Percentiles rank a stretch among this genome's conserved stretches.
phyloP scores from a whole-genome alignment of 2,113 vertebrate genomes.

The Pangasianodon hypophthalmus region DNA sequence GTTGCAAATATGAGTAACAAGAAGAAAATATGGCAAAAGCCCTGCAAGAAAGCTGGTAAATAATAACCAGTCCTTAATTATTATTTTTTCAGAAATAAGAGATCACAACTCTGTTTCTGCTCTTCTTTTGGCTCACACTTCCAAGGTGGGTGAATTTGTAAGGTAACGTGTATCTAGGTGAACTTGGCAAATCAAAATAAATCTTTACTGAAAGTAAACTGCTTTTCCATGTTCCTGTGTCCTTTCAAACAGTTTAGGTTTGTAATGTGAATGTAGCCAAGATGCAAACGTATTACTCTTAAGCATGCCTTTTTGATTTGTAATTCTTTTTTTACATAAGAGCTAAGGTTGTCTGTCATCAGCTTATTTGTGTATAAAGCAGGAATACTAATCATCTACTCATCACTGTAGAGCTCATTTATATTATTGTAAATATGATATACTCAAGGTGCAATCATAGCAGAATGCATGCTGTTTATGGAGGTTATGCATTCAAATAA shows the following conservation, averaged over 20 bases:
- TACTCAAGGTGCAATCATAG: not conserved
- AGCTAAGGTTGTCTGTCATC: not conserved
- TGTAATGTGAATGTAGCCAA: not conserved
- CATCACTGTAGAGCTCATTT: conserved; percentile 13
- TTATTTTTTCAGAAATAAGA: not conserved
- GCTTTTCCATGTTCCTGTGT: not conserved
- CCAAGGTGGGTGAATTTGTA: not conserved
- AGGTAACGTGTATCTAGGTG: not conserved
- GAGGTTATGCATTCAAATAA: conserved; percentile 21
- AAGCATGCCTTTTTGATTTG: not conserved
- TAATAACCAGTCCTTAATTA: not conserved
- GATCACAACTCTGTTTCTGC: not conserved
- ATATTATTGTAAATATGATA: not conserved
- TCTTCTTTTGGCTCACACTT: not conserved
- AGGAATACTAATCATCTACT: conserved; percentile 6
- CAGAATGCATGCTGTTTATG: conserved; percentile 18
- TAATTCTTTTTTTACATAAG: not conserved
- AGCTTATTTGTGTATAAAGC: conserved; percentile 4
- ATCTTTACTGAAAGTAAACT: not conserved
- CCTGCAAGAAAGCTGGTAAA: not conserved
- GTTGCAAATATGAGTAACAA: not conserved
- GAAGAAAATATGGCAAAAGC: not conserved
- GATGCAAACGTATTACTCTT: not conserved
- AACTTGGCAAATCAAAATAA: not conserved
- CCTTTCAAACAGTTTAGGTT: not conserved